These are phyloP conservation scores for Simalia tracyae DNA, from an alignment of 2,797 vertebrate species.

Conservation along the genomic window DNA sequence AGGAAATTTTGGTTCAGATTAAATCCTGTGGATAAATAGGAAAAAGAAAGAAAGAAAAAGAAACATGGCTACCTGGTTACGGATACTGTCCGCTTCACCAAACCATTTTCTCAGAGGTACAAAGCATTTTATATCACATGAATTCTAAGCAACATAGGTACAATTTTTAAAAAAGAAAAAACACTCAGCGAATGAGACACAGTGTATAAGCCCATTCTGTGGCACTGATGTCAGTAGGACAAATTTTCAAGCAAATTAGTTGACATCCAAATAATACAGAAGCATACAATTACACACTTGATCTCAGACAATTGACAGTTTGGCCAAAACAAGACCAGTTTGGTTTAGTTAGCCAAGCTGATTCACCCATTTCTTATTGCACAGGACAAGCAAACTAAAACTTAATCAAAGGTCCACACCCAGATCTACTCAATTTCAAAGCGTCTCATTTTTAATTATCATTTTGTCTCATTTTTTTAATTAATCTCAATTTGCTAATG, in stretches of 20 bases:
- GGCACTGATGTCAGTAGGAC: not conserved
- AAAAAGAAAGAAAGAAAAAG: not conserved
- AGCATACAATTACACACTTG: not conserved
- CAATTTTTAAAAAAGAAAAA: not conserved
- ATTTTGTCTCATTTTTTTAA: not conserved
- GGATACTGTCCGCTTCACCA: not conserved
- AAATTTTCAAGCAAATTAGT: not conserved
- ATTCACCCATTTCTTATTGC: constrained; percentile 1
- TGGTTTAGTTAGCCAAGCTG: constrained; percentile 7
- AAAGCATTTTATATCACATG: not conserved
- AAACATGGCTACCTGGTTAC: not conserved
- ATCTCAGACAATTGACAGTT: not conserved
- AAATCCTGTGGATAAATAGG: not conserved
- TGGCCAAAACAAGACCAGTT: not conserved
- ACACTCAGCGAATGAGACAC: not conserved
- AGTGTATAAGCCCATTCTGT: not conserved
- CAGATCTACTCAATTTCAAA: not conserved
- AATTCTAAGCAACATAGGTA: not conserved
- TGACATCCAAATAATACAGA: not conserved
- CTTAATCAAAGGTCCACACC: constrained; percentile 13
- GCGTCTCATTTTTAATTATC: constrained; percentile 11
- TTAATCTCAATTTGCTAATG: not conserved
- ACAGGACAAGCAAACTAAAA: constrained; percentile 18
- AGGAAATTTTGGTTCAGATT: constrained; percentile 1
- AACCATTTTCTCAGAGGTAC: not conserved